These are phyloP conservation scores for Aleiodes sp. DNA, from an alignment of 1,140 invertebrate genomes.

Conservation along the genomic window DNA sequence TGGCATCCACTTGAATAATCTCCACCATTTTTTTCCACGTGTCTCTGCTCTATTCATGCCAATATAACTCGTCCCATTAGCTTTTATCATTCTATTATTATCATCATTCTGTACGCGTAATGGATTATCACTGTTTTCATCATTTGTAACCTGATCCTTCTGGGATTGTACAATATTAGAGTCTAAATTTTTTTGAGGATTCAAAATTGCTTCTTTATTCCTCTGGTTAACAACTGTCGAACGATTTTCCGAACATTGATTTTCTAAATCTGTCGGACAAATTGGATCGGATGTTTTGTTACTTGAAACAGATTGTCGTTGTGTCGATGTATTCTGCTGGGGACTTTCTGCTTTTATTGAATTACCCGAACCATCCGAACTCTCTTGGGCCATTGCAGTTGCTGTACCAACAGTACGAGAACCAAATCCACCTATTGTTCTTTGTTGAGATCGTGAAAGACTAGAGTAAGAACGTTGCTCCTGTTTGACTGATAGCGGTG, in stretches of 20 bases:
- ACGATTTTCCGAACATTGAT: background rate
- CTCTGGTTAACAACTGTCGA: background rate
- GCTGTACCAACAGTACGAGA: slow-evolving; percentile 46
- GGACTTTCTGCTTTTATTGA: slow-evolving; percentile 48
- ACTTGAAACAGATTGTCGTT: background rate
- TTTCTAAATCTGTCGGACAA: background rate
- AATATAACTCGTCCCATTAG: background rate
- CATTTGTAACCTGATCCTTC: background rate
- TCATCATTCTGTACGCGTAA: background rate
- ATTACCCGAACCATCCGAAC: slow-evolving; percentile 55
- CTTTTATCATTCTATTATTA: slow-evolving; percentile 8
- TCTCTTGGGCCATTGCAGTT: slow-evolving; percentile 45
- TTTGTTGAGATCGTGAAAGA: slow-evolving; percentile 57
- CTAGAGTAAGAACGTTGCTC: slow-evolving; percentile 60
- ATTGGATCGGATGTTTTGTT: background rate
- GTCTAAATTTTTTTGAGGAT: background rate
- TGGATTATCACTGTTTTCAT: no score
- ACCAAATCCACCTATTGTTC: slow-evolving; percentile 44
- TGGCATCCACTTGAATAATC: slow-evolving; percentile 55
- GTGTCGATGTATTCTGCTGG: slow-evolving; percentile 24
- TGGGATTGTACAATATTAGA: background rate
- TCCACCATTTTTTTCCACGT: slow-evolving; percentile 55
- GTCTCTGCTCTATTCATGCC: no score
- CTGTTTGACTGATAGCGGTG: slow-evolving; percentile 39
- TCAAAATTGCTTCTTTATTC: background rate